Evolutionary conservation across 1,140 invertebrate genomes (phyloP), one percentile per base, ranked within the genome.

Genomic region (Caenorhabditis briggsae): DNA sequence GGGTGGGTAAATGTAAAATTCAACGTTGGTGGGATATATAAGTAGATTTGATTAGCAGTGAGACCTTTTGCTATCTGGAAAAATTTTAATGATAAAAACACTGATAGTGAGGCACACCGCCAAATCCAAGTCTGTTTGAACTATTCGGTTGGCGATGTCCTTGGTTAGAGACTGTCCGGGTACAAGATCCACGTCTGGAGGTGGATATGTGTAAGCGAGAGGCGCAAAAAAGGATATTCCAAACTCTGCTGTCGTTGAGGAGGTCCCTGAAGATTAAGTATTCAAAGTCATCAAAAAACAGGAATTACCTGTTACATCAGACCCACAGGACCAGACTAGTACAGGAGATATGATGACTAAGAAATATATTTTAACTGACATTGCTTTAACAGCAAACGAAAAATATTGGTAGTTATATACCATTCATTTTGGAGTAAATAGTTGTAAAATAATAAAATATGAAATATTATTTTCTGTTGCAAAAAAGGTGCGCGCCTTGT

Each of bases 141-240:
- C 70, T 50, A 14, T 20, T 18, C 41, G 33, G 50, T 50, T 78
- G 23, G 70, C 70, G 2, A 43, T 8, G 3, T 48, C 70, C 5
- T 16, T 3, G 23, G 46, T 78, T 9, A 43, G 33, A 11, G 70
- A 78, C n/a, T 78, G 70, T 23, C 46, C 70, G 2, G 70, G 43
- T 3, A 46, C 14, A 16, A 50, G 33, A 14, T 50, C 43, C 20
- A 8, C 70, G 2, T 78, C 43, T 12, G 12, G 7, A 0, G 61
- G 61, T 33, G 70, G 70, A 11, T 50, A 50, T 2, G 70, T 78
- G 18, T 78, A 78, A 18, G 43, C 18, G 3, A 78, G 11, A 23
- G 70, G 70, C 11, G 70, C 43, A 53, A 78, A 78, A 23, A 78
- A 78, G 1, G 70, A 78, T 12, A 78, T 78, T 0, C 46, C 70